Conservation (phyloP, 2,113 vertebrate genomes). For the cat (Felis catus) region F.catus_Fca126_mat1.0 CM031420.1:72121001-72121500, state of each 20-base stretch:
- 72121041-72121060: background rate
- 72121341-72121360: background rate
- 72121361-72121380: background rate
- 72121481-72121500: background rate
- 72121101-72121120: background rate
- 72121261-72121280: rapidly evolving
- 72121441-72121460: background rate
- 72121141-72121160: background rate
- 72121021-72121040: background rate
- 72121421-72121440: background rate
- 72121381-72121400: background rate
- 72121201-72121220: background rate
- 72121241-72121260: background rate
- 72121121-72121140: background rate
- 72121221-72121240: background rate
- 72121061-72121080: background rate
- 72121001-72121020: background rate
- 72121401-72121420: slow-evolving; percentile 15
- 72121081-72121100: background rate
- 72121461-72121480: background rate
- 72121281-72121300: background rate
- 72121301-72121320: too few species aligned
- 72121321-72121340: background rate
- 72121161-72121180: background rate
- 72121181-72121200: background rate